Percentiles rank a stretch among this genome's conserved stretches.
These are phyloP conservation scores for Vanessa cardui DNA, from an alignment of 2,888 invertebrate genomes.

Conservation along the genomic window DNA sequence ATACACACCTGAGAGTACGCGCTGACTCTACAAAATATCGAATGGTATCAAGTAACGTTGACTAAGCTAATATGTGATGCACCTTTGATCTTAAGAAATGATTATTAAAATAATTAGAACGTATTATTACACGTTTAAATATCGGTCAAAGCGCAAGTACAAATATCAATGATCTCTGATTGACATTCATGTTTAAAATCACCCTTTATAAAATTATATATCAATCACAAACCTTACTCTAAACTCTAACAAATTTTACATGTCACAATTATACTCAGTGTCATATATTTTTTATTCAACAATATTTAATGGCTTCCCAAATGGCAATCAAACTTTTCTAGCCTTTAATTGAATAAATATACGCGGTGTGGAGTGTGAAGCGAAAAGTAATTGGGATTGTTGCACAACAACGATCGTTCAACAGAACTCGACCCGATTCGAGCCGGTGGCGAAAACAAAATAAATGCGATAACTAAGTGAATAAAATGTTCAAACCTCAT, in stretches of 20 bases:
- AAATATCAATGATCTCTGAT: no score
- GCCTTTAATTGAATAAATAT: slow-evolving; percentile 8
- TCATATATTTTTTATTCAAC: no score
- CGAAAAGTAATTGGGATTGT: slow-evolving; percentile 31
- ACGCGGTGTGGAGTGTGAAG: slow-evolving; percentile 36
- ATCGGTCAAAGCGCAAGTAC: no score
- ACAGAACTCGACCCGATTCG: slow-evolving; percentile 25
- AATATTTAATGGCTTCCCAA: not conserved
- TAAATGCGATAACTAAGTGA: slow-evolving; percentile 43
- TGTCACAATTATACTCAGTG: no score
- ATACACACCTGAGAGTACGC: not conserved
- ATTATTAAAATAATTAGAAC: not conserved
- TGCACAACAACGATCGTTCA: slow-evolving; percentile 27
- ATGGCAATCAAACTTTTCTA: not conserved
- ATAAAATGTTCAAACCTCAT: slow-evolving; percentile 57
- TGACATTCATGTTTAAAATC: no score
- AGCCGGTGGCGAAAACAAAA: slow-evolving; percentile 35
- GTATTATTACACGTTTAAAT: not conserved
- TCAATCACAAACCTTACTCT: no score
- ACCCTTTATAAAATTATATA: no score
- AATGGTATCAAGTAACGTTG: slow-evolving; percentile 3
- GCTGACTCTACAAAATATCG: not conserved
- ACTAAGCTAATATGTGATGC: not conserved
- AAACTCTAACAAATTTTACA: no score
- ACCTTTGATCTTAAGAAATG: not conserved